Base-by-base conservation (phyloP, 2,797 vertebrate genomes). In the Craterocephalus amniculus region DNA sequence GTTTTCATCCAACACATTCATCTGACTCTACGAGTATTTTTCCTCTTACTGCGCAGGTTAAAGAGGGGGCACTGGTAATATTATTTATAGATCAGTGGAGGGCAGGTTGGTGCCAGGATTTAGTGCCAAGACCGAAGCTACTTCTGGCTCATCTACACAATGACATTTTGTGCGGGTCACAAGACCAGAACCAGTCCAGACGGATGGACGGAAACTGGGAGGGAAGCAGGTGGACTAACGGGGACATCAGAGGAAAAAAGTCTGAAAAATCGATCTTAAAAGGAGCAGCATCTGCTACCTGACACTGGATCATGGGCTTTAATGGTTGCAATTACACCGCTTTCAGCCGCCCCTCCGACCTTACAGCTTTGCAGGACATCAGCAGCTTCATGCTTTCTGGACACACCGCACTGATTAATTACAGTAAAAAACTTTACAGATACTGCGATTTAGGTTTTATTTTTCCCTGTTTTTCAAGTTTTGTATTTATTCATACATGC, bases 131-230 rank as follows among this genome's bases (percentile, higher is more conserved):
- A 83, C 27, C 24, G 13, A 22, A 71, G 11, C 54, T 24, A 22
- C 79, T 91, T 77, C 74, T 82, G 91, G 92, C 90, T 88, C 55
- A 59, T n/a, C 18, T 29, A 13, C 40, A 52, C 60, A 29, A 64
- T 85, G 89, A 89, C 93, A 93, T 94, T 91, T 86, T 63, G 80
- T 66, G 79, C 78, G 56, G 77, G 83, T 88, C 86, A 77, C 72
- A 85, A 87, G 80, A 83, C 52, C 52, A 24, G 29, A 78, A 11
- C 32, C 36, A 16, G 3, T 66, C 38, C 51, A 35, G 40, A 68
- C 63, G 68, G 38, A 74, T 38, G 48, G 48, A 63, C 10, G 75
- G 67, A 77, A 70, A 76, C 57, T 18, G 61, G 26, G 67, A 5
- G 18, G 12, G 27, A 20, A 32, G 24, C 27, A 29, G 22, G 45